Evolutionary conservation across 2,888 invertebrate species (phyloP).

Genomic region (Oligia fasciuncula): DNA sequence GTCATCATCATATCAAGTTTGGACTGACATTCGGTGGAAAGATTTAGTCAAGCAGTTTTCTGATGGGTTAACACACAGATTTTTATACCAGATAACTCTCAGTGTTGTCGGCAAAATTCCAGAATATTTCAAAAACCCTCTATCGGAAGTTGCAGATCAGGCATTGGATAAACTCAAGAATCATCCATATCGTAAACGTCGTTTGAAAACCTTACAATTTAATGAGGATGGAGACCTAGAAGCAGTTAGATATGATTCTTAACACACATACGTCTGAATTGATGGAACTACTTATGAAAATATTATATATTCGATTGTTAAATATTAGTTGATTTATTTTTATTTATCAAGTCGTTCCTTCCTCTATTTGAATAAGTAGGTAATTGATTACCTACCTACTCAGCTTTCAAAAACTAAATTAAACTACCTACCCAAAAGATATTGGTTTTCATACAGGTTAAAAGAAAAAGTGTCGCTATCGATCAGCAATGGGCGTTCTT

Average conservation of each 20-base stretch:
- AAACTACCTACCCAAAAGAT: background rate
- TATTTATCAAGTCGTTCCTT: background rate
- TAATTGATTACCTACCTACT: background rate
- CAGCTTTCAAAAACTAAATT: background rate
- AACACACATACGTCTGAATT: background rate
- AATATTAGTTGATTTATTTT: background rate
- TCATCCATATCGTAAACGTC: constrained; percentile 65
- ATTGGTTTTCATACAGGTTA: background rate
- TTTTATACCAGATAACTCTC: constrained; percentile 72
- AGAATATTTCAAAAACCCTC: constrained; percentile 70
- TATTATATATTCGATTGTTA: constrained; percentile 8
- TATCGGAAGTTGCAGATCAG: constrained; percentile 72
- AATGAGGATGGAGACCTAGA: constrained; percentile 74
- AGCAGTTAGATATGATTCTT: constrained; percentile 60
- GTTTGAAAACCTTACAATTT: constrained; percentile 75
- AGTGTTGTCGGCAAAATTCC: constrained; percentile 58
- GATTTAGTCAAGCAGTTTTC: constrained; percentile 77
- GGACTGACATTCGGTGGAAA: constrained; percentile 85
- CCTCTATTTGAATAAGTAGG: background rate
- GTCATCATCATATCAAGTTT: constrained; percentile 75
- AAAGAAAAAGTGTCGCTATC: background rate
- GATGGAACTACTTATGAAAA: background rate
- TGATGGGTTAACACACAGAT: constrained; percentile 78
- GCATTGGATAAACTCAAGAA: constrained; percentile 64
- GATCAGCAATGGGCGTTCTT: background rate